phyloP scores from a whole-genome alignment of 2,888 invertebrate species.

The Tiphia femorata region DNA sequence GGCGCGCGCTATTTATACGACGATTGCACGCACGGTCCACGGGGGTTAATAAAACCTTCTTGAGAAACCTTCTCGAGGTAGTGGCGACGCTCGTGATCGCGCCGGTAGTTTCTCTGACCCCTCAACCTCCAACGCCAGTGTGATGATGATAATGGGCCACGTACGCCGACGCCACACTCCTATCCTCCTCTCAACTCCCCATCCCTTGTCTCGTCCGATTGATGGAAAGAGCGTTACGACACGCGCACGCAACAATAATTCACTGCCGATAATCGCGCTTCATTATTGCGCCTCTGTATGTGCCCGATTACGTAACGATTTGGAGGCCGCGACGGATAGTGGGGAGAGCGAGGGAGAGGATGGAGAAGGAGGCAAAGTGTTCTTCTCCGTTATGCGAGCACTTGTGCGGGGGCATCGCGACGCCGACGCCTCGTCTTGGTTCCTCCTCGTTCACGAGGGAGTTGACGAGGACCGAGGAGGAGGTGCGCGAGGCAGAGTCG shows the following conservation, averaged over 20 bases:
- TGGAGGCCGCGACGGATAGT: neutral
- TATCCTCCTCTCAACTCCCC: slow-evolving; percentile 2
- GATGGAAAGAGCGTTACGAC: slow-evolving; percentile 40
- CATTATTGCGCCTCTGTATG: slow-evolving; percentile 41
- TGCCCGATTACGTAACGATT: slow-evolving; percentile 36
- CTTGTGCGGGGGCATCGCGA: neutral
- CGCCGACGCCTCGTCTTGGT: neutral
- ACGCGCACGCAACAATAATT: slow-evolving; percentile 46
- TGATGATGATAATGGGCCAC: slow-evolving; percentile 39
- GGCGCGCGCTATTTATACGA: too few relatives aligned
- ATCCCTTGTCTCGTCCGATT: slow-evolving; percentile 17
- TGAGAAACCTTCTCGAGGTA: slow-evolving; percentile 6
- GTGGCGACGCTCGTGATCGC: slow-evolving; percentile 13
- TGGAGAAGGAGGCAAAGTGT: neutral
- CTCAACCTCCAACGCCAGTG: slow-evolving; percentile 31
- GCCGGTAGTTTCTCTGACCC: slow-evolving; percentile 35
- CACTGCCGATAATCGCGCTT: slow-evolving; percentile 41
- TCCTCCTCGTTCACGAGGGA: neutral
- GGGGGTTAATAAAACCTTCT: too few relatives aligned
- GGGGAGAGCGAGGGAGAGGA: too few relatives aligned
- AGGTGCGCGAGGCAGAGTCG: slow-evolving; percentile 21
- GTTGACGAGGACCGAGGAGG: too few relatives aligned
- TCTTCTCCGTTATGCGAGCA: neutral
- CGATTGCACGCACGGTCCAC: too few relatives aligned
- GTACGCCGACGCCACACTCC: neutral